phyloP scores from a whole-genome alignment of 2,113 vertebrate species.

The Vombatus ursinus region DNA sequence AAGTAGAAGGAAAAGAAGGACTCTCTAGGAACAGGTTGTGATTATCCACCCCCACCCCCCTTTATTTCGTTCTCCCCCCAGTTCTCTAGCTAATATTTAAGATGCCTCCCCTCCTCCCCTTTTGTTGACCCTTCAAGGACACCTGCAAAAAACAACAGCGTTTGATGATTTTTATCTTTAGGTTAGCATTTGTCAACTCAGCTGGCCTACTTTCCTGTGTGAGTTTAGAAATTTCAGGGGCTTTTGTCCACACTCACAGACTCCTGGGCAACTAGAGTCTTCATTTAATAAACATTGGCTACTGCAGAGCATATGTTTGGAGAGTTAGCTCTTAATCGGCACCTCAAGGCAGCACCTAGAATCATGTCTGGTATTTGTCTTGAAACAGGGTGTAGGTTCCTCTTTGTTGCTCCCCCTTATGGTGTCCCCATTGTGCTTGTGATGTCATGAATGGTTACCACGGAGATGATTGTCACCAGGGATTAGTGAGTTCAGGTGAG shows the following conservation, averaged over 20 bases:
- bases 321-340: conserved; percentile 31
- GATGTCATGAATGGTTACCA: conserved; percentile 64
- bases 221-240: conserved; percentile 23
- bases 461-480: conserved; percentile 50
- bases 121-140: not conserved
- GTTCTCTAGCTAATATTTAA: conserved; percentile 26
- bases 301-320: conserved; percentile 52
- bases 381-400: conserved; percentile 18
- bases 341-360: conserved; percentile 20
- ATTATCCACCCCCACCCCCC: not conserved
- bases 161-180: conserved; percentile 18
- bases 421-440: conserved; percentile 9
- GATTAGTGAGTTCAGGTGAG: conserved; percentile 72
- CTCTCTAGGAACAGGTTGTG: conserved; percentile 41
- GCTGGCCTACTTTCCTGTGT: not conserved
- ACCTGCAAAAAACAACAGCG: not conserved
- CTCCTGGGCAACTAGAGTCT: conserved; percentile 10
- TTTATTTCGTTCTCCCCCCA: not conserved
- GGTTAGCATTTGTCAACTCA: not conserved
- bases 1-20: conserved; percentile 15
- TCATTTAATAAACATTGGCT: conserved; percentile 40
- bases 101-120: not conserved
- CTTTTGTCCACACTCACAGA: conserved; percentile 32
- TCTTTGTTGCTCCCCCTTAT: conserved; percentile 31
- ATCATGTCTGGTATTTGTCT: not conserved